Evolutionary conservation across 2,113 vertebrate genomes (phyloP), one percentile per base, ranked within the genome.

Genomic region (Alligator sinensis): DNA sequence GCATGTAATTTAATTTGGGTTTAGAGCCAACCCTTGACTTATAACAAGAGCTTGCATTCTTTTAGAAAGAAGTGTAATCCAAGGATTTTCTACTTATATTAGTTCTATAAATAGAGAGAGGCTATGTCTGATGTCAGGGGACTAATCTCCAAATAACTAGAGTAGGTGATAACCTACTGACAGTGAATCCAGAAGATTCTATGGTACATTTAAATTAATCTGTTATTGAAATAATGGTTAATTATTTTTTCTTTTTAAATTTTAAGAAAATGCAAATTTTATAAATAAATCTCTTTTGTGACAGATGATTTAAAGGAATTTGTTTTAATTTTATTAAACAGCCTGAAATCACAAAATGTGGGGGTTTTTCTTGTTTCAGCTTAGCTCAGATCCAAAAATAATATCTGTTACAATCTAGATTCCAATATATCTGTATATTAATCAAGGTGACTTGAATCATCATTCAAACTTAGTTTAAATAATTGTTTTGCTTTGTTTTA

Each of bases 11-110:
- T 92, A 60, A 95, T 89, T 95, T 76, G 86, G 87, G 60, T 86
- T 92, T 86, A 91, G 9, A 38, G 3, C 30, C 89, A 81, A 58
- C 84, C 94, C 68, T 34, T 94, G 88, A 95, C 94, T 96, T 95
- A 94, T 88, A 96, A 94, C 68, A 94, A 85, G 76, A 96, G 96
- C 95, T 95, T 96, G 88, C 95, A 95, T 97, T 94, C 83, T 94
- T 95, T 93, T 93, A 58, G 82, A 72, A 97, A 96, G 74, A 89
- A 77, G 21, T 95, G 91, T 97, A 97, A 97, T 95, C 96, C 89
- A 86, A 80, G 77, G 91, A 90, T 97, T 98, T 96, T 89, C 85
- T 96, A 59, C 82, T 95, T 94, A 74, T 63, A 78, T 92, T 97
- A 86, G 95, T 95, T 91, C 60, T 86, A 72, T 95, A 95, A 96